Conservation (phyloP, 1,140 invertebrate genomes). For the Pseudomyrmex flavicornis region DNA sequence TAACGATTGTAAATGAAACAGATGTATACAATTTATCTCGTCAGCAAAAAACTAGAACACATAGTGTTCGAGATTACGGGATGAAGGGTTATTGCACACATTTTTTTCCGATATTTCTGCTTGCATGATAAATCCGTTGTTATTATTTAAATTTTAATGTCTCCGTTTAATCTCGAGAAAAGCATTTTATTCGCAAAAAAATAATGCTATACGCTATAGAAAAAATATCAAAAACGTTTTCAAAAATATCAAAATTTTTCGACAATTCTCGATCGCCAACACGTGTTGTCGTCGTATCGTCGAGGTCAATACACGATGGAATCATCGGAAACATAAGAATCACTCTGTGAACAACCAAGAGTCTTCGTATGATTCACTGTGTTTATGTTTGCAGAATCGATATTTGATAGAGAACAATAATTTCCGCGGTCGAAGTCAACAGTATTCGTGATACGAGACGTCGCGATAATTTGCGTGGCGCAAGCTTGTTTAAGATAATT, state of each 20-base stretch:
- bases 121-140: not conserved
- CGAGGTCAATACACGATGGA: not conserved
- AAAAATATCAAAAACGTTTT: too few relatives aligned
- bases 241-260: not conserved
- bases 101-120: not conserved
- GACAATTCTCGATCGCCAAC: not conserved
- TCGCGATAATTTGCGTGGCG: too few relatives aligned
- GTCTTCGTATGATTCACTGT: too few relatives aligned
- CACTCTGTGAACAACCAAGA: too few relatives aligned
- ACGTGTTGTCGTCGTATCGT: not conserved
- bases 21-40: constrained; percentile 7
- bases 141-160: not conserved
- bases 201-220: too few relatives aligned
- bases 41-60: not conserved
- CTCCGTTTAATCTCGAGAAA: not conserved
- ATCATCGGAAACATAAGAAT: not conserved
- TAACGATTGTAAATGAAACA: constrained; percentile 12
- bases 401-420: not conserved
- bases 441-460: too few relatives aligned
- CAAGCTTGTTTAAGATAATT: too few relatives aligned
- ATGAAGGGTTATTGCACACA: not conserved
- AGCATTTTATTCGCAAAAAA: too few relatives aligned
- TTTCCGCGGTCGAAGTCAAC: too few relatives aligned
- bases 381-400: too few relatives aligned
- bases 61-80: not conserved